These are phyloP conservation scores for Oreochromis mossambicus DNA, from an alignment of 2,797 vertebrate genomes.

Conservation along the genomic window DNA sequence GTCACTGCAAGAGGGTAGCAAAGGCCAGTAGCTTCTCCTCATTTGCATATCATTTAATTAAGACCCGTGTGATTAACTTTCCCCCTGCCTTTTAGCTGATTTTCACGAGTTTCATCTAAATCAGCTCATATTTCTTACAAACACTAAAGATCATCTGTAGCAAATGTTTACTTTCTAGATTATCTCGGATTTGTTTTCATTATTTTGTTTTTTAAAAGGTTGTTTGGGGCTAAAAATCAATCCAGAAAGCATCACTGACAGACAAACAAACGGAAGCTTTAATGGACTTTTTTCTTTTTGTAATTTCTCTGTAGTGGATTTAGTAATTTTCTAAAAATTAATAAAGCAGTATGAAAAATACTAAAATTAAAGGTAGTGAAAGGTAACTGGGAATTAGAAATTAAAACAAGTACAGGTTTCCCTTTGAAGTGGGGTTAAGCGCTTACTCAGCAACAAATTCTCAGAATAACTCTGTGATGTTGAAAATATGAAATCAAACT, in stretches of 20 bases:
- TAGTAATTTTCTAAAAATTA: background rate
- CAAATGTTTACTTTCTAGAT: background rate
- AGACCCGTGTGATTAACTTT: background rate
- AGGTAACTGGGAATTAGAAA: too few relatives aligned
- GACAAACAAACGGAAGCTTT: background rate
- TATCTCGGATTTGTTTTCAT: background rate
- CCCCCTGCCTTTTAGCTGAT: background rate
- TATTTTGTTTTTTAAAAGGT: background rate
- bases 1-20: background rate
- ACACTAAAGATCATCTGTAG: background rate
- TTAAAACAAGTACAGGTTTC: background rate
- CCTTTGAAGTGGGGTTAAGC: background rate
- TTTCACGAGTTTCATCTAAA: background rate
- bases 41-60: conserved; percentile 51
- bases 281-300: background rate
- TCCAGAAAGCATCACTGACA: accelerated
- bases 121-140: background rate
- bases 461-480: background rate
- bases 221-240: background rate
- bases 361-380: background rate
- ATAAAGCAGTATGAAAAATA: background rate
- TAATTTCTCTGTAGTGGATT: background rate
- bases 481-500: background rate
- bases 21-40: background rate
- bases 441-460: background rate